Base-by-base conservation (phyloP, 2,113 vertebrate genomes). In the Callopanchax toddi region DNA sequence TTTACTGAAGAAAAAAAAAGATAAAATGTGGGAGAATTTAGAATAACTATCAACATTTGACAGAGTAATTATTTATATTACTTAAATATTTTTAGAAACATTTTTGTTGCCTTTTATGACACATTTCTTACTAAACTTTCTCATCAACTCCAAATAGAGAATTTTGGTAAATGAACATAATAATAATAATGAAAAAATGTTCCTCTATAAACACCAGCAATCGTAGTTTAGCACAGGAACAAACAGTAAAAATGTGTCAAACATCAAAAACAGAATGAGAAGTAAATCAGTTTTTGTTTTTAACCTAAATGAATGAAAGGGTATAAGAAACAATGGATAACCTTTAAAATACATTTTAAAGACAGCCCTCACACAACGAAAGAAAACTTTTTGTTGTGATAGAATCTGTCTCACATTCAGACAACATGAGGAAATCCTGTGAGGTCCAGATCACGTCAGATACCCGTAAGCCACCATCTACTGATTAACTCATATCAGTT, bases 401-500 rank as follows among this genome's bases (percentile, higher is more conserved):
- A 83, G 52, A 69, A 89, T 90, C 85, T 66, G 50, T 64, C 59
- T 74, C 63, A 44, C 55, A 23, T 72, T 71, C 58, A 59, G 69
- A 63, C 76, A 77, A 60, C 77, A 77, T 70, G 66, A 59, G 71
- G 76, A 74, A 53, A 75, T 71, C 76, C 63, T 87, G 86, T 88
- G 86, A 86, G 88, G 87, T 92, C 89, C 81, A 60, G 61, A 62
- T 84, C 82, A 81, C 3, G 60, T 63, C 73, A 86, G 86, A 87
- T 86, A 61, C 72, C 25, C 45, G 73, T 39, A 76, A 84, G 64
- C 78, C 82, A 39, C 65, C 71, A 73, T 71, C 68, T 43, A 74
- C 84, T 85, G 89, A 88, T 89, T 77, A 79, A 60, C 64, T 69
- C 67, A 82, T 87, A 86, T 90, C 89, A 78, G 74, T 55, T 76